Base-by-base conservation (phyloP, 35 echinoderm and acorn worm genomes). In the Holothuria glaberrima region DNA sequence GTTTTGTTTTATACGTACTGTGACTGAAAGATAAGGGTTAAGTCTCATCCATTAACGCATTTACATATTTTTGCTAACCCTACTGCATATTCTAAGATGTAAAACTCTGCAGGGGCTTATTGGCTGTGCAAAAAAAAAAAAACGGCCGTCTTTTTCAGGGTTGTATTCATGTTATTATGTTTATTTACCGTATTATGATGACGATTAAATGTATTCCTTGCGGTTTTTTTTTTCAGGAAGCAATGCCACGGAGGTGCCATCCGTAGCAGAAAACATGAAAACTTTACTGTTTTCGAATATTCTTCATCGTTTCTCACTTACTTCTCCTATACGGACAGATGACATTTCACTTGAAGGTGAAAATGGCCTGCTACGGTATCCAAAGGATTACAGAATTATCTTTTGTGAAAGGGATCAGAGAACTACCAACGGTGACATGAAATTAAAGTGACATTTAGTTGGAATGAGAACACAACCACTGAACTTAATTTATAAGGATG, bases 381-480 rank as follows among this genome's bases (percentile, higher is more conserved):
- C 80, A 41, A 38, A 84, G 80, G 46, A 48, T 33, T 84, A 32
- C 32, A 20, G 56, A 84, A 26, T 84, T 19, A 84, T 58, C 27
- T 84, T 84, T 64, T 30, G 32, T 12, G 19, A 60, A 22, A 34
- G 80, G 10, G 21, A 61, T 10, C 17, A 13, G 1, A 29, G 31
- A 69, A 69, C 66, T 54, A 17, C 50, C 50, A 54, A 14, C 50
- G 5, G 50, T 54, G 50, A 54, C 13, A 17, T 5, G 13, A 54
- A 5, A 54, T 12, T 14, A 9, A 54, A 54, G 12, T 54, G 50
- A 54, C 13, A 54, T 54, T 54, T 54, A 54, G 10, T 14, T 14
- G 12, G 50, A 41, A 12, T 54, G 13, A 54, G 13, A 14, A 9
- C 0, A 54, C 12, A 54, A 17, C 5, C 5, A 9, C 50, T 54